Conservation (phyloP, 2,888 invertebrate genomes). For the Ormyrus rosae region DNA sequence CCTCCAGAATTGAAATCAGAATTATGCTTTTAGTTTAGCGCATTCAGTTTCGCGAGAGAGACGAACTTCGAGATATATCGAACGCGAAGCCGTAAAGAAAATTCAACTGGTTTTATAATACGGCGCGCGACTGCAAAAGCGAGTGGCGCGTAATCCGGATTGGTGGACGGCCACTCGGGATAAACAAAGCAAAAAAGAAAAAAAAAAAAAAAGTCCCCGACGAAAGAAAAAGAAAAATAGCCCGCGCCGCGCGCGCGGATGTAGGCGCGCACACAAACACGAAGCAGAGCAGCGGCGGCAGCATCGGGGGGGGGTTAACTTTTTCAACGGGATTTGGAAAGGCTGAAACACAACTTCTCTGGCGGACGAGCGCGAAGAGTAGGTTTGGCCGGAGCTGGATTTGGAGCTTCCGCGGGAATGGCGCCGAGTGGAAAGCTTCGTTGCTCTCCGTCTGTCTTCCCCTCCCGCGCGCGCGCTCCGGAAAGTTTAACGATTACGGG, state of each 20-base stretch:
- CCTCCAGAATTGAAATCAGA: too few relatives aligned
- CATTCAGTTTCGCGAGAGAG: too few relatives aligned
- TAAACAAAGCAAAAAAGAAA: too few relatives aligned
- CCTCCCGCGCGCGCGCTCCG: conserved; percentile 1
- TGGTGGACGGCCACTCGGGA: too few relatives aligned
- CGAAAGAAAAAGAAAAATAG: conserved; percentile 8
- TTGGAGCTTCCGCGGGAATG: conserved; percentile 27
- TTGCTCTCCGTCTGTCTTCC: conserved; percentile 21
- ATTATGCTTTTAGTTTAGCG: too few relatives aligned
- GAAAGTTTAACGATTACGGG: conserved; percentile 62
- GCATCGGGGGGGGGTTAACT: not conserved
- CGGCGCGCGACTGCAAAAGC: too few relatives aligned
- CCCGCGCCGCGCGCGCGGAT: too few relatives aligned
- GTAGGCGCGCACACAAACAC: not conserved
- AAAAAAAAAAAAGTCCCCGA: not conserved
- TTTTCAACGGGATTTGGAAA: conserved; percentile 47
- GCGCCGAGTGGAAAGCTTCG: conserved; percentile 28
- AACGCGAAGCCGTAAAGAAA: too few relatives aligned
- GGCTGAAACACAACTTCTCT: conserved; percentile 43
- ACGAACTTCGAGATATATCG: too few relatives aligned
- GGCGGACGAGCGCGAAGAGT: conserved; percentile 9
- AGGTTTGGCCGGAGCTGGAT: conserved; percentile 40
- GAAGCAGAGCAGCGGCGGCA: too few relatives aligned
- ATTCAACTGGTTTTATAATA: too few relatives aligned
- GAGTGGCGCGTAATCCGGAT: too few relatives aligned